These are phyloP conservation scores for Hypocryptadius cinnamomeus DNA, from an alignment of 2,113 vertebrate species.

Conservation along the genomic window DNA sequence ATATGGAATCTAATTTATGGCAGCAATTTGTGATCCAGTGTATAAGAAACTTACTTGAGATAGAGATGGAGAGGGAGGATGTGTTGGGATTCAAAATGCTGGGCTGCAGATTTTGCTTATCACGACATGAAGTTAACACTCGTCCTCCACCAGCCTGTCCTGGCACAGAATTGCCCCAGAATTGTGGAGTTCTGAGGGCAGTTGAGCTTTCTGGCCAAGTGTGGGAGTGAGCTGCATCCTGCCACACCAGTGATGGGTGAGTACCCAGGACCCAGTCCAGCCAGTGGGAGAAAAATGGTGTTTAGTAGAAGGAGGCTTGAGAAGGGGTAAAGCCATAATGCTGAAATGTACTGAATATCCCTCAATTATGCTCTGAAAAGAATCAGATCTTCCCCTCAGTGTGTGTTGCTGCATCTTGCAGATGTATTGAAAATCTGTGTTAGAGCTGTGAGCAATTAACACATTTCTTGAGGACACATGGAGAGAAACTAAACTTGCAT, in stretches of 20 bases:
- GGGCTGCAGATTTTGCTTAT: background rate
- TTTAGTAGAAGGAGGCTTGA: background rate
- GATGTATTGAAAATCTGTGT: conserved; percentile 29
- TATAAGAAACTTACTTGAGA: background rate
- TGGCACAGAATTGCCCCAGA: background rate
- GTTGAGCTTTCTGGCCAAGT: background rate
- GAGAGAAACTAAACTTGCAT: background rate
- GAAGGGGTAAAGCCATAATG: background rate
- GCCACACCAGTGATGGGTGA: fast-evolving
- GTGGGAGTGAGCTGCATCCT: background rate
- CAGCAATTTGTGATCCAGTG: background rate
- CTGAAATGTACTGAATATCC: background rate
- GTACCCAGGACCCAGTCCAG: background rate
- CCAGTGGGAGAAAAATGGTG: background rate
- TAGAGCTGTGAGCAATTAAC: conserved; percentile 46
- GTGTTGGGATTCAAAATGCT: background rate
- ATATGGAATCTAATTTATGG: background rate
- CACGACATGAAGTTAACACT: fast-evolving
- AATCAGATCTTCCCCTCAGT: background rate
- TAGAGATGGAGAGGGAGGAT: background rate
- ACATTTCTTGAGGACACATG: background rate
- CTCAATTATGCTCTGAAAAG: background rate
- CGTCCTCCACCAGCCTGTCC: background rate
- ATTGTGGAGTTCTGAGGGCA: background rate
- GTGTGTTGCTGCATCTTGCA: background rate